These are phyloP conservation scores for Siderastrea radians DNA, from an alignment of 92 coral and sea anemone genomes.

Conservation along the genomic window DNA sequence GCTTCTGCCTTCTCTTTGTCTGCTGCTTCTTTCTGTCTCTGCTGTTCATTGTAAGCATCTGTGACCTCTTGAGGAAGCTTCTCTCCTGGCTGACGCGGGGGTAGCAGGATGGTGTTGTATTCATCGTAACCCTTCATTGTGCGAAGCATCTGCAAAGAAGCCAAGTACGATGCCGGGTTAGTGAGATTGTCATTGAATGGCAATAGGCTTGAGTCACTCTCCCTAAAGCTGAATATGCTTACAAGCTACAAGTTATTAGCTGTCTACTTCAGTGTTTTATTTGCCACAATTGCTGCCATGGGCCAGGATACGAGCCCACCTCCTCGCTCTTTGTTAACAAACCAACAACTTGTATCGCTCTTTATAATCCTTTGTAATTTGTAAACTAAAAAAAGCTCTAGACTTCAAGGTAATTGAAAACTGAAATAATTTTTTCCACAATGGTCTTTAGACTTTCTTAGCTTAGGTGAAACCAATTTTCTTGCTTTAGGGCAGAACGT, in stretches of 20 bases:
- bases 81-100: conserved; percentile 93
- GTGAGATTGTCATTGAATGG: background rate
- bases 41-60: conserved; percentile 86
- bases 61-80: conserved; percentile 89
- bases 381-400: background rate
- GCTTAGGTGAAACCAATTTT: too few relatives aligned
- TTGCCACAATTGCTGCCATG: too few relatives aligned
- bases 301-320: too few relatives aligned
- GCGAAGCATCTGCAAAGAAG: conserved; percentile 80
- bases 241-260: background rate
- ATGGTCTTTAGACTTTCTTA: too few relatives aligned
- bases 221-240: background rate
- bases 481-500: too few relatives aligned
- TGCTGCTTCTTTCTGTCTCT: conserved; percentile 87
- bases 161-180: background rate
- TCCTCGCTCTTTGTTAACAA: background rate
- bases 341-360: background rate
- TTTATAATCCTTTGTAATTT: background rate
- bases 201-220: background rate
- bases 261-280: too few relatives aligned
- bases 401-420: background rate
- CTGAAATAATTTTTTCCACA: too few relatives aligned
- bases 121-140: conserved; percentile 98
- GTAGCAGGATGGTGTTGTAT: conserved; percentile 94
- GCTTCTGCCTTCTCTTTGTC: conserved; percentile 91